Percentiles rank a stretch among this genome's conserved stretches.
Conservation (phyloP, 2,797 vertebrate genomes). For the Xenentodon cancila region DNA sequence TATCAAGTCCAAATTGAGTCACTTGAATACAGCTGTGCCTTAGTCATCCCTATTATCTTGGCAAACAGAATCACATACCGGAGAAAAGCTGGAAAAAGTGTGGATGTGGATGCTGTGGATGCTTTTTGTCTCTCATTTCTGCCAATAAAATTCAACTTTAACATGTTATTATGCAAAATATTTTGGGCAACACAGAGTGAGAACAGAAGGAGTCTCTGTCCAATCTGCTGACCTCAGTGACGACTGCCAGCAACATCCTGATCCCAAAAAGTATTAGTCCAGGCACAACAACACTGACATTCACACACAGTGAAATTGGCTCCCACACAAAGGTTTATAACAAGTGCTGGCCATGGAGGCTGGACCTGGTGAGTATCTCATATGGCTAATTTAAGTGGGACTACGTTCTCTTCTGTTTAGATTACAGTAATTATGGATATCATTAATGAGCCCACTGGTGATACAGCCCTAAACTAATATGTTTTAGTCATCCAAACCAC, state of each 20-base stretch:
- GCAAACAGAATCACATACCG: conserved; percentile 9
- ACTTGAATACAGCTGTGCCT: conserved; percentile 23
- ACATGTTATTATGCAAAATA: conserved; percentile 10
- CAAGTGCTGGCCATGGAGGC: conserved; percentile 45
- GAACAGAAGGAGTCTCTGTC: conserved; percentile 34
- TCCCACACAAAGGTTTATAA: conserved; percentile 34
- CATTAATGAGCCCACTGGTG: conserved; percentile 51
- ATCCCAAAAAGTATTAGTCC: conserved; percentile 50
- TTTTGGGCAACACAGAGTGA: conserved; percentile 25
- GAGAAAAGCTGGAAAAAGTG: too few species aligned
- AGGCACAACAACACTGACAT: conserved; percentile 38
- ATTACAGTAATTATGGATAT: conserved; percentile 62
- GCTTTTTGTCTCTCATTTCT: conserved; percentile 28
- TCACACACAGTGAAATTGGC: conserved; percentile 55
- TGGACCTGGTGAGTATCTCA: conserved; percentile 56
- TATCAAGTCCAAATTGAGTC: conserved; percentile 13
- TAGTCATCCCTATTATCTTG: conserved; percentile 28
- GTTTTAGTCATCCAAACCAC: conserved; percentile 24
- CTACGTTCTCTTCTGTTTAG: conserved; percentile 43
- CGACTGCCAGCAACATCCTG: conserved; percentile 45
- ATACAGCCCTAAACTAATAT: conserved; percentile 48
- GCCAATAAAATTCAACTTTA: conserved; percentile 30
- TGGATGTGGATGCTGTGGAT: too few species aligned
- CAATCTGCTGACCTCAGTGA: conserved; percentile 41
- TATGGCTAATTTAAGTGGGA: conserved; percentile 54